Percentiles rank a stretch among this genome's conserved stretches.
Conservation (phyloP, 2,113 vertebrate species). For the Lagopus muta region DNA sequence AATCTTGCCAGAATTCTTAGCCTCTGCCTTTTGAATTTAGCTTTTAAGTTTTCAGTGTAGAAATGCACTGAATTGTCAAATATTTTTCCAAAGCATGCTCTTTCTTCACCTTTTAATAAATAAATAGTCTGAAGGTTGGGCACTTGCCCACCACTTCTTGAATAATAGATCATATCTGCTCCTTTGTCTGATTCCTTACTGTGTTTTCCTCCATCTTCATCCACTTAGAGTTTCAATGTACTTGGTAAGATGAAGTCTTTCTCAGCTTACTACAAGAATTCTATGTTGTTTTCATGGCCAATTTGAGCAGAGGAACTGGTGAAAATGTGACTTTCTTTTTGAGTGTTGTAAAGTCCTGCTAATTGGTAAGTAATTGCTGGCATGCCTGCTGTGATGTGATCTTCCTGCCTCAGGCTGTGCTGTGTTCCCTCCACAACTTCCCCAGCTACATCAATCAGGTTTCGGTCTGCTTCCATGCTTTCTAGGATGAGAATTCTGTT, state of each 20-base stretch:
- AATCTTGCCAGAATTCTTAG: background rate
- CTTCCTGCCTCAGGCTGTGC: background rate
- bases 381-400: background rate
- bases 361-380: too few relatives aligned
- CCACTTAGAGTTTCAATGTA: background rate
- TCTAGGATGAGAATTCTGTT: background rate
- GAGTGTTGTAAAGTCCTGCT: background rate
- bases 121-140: background rate
- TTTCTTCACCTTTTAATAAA: background rate
- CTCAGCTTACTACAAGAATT: background rate
- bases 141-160: background rate
- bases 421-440: background rate
- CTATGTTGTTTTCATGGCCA: background rate
- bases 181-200: background rate
- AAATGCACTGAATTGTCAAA: background rate
- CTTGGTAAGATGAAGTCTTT: background rate
- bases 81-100: background rate
- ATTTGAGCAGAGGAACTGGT: background rate
- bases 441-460: background rate
- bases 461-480: accelerated
- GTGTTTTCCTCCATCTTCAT: background rate
- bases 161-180: background rate
- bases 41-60: background rate
- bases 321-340: background rate
- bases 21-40: background rate